Conservation (phyloP, 1,140 invertebrate species). For the Aricia agestis region DNA sequence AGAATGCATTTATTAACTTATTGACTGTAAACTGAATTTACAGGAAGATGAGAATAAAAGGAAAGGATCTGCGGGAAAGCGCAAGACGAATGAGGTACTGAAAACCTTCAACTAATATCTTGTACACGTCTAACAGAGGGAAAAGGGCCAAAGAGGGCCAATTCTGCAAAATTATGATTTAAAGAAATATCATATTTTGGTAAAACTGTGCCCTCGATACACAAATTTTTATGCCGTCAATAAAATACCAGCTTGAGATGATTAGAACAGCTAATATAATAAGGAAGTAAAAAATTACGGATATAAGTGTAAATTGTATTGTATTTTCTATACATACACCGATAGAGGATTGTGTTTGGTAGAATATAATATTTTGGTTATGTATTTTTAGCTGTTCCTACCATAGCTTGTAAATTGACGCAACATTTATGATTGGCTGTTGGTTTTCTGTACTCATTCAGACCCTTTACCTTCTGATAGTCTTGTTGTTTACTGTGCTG, state of each 20-base stretch:
- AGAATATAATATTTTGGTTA: too few relatives aligned
- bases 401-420: conserved; percentile 30
- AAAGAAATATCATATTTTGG: conserved; percentile 33
- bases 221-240: too few relatives aligned
- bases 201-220: conserved; percentile 37
- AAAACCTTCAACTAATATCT: conserved; percentile 72
- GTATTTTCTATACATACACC: too few relatives aligned
- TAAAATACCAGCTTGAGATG: too few relatives aligned
- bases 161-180: conserved; percentile 45
- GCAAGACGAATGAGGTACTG: conserved; percentile 76
- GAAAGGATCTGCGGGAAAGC: conserved; percentile 69
- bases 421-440: conserved; percentile 54
- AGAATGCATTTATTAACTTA: background rate
- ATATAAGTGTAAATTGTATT: too few relatives aligned
- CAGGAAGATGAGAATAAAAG: conserved; percentile 76
- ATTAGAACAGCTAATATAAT: too few relatives aligned
- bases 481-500: conserved; percentile 26
- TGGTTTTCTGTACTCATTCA: conserved; percentile 73
- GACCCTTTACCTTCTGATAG: conserved; percentile 71
- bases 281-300: too few relatives aligned
- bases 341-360: too few relatives aligned
- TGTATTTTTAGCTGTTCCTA: conserved; percentile 12
- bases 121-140: conserved; percentile 58
- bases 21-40: conserved; percentile 61
- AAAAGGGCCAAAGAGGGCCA: conserved; percentile 56